Base-by-base conservation (phyloP, 2,797 vertebrate species). In the Pristis pectinata region DNA sequence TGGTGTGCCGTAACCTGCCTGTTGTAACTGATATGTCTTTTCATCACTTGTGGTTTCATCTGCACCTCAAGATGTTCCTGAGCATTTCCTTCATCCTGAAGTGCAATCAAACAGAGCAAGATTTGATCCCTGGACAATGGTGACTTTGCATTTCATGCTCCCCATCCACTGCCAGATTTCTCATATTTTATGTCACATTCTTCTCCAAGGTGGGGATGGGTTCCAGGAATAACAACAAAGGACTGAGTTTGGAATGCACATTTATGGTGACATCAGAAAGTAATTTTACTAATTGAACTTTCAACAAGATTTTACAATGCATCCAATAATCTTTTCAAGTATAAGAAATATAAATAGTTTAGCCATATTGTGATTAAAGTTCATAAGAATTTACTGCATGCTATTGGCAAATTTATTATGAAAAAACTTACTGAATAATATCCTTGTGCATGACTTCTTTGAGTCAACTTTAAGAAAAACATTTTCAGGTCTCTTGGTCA, bases 211-310 rank as follows among this genome's bases (percentile, higher is more conserved):
- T 83, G 44, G 6, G 49, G 49, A 83, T 83, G 27, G 82, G 49
- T 83, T 83, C 82, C 49, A 49, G 82, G 82, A 83, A 83, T 53
- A 83, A 53, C 82, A 83, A 82, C 49, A 83, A 83, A 80, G 8
- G 24, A 83, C 82, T 53, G 44, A 15, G 53, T 3, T 53, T 83
- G 82, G 82, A 83, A 83, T 30, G 53, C 11, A 30, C 53, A 83
- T 83, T 53, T 83, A 41, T 83, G 82, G 82, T 83, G 49, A 53
- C 82, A 83, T 83, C 80, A 83, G 53, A 83, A 49, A 53, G 83
- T 56, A 83, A 27, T 83, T 83, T 83, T 10, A 83, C 49, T 30
- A 53, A 83, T 83, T 83, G 49, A 56, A 53, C 44, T 83, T 49
- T 41, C 37, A 37, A 82, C 49, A 53, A 27, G 27, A 53, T 53